phyloP scores from a whole-genome alignment of 2,113 vertebrate species.

The Chamaea fasciata region DNA sequence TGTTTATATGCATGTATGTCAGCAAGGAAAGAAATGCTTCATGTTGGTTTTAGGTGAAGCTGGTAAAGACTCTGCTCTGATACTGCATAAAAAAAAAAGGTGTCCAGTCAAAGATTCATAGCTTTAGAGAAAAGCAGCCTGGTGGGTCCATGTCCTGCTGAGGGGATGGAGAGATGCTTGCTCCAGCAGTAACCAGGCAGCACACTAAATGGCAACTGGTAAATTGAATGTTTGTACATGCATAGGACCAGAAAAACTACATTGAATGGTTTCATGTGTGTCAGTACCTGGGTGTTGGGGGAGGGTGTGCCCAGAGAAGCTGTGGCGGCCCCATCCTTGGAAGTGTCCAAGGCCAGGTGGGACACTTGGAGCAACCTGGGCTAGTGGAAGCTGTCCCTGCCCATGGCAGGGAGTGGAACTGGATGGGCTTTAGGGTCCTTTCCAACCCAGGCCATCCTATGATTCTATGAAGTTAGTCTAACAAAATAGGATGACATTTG shows the following conservation, averaged over 20 bases:
- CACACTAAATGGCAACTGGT: neutral
- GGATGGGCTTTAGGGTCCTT: neutral
- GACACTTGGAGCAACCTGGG: neutral
- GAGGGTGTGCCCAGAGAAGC: neutral
- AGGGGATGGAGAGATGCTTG: neutral
- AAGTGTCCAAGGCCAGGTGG: neutral
- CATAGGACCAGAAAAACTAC: neutral
- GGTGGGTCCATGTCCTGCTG: neutral
- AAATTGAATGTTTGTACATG: neutral
- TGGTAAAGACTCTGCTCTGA: neutral
- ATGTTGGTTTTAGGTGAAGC: neutral
- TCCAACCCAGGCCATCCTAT: neutral
- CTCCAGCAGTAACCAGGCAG: neutral
- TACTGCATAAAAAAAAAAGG: neutral
- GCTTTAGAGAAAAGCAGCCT: neutral
- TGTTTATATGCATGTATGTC: neutral
- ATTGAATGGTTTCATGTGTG: neutral
- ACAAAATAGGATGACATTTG: neutral
- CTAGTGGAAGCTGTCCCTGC: neutral
- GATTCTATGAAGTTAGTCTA: neutral
- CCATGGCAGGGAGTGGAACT: neutral
- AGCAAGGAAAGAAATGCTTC: neutral
- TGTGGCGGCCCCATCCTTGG: neutral
- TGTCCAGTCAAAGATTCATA: neutral
- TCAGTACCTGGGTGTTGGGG: fast-evolving